phyloP scores from a whole-genome alignment of 2,888 invertebrate genomes.

The Platycnemis pennipes region DNA sequence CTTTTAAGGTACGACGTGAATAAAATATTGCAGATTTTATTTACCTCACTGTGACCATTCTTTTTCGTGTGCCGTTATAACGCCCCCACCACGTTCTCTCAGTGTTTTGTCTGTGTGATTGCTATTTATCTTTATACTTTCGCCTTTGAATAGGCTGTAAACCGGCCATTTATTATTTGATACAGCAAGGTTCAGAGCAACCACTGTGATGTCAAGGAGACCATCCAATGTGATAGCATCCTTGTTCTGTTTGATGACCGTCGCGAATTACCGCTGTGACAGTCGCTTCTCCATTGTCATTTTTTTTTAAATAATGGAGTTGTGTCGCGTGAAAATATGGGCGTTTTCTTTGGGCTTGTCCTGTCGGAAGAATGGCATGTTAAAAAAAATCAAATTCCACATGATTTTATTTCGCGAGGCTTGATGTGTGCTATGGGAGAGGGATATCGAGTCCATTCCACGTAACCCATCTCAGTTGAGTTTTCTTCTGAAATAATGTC shows the following conservation, averaged over 20 bases:
- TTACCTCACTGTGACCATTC: background rate
- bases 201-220: background rate
- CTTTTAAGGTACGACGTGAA: no score
- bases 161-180: background rate
- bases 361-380: background rate
- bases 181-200: background rate
- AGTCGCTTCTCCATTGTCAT: background rate
- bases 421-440: background rate
- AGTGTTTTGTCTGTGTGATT: background rate
- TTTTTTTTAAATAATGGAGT: background rate
- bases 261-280: slow-evolving; percentile 14
- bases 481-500: background rate
- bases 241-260: background rate
- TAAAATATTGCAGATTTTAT: background rate
- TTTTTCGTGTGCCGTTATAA: background rate
- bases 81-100: background rate
- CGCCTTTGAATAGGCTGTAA: background rate
- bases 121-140: slow-evolving; percentile 11
- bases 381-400: background rate
- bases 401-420: background rate
- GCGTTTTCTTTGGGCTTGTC: background rate
- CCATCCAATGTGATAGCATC: background rate
- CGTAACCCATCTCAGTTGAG: background rate
- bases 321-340: slow-evolving; percentile 1
- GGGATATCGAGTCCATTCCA: background rate